These are phyloP conservation scores for Pygmarrhopalites habei DNA, from an alignment of 1,140 invertebrate species.

Conservation along the genomic window DNA sequence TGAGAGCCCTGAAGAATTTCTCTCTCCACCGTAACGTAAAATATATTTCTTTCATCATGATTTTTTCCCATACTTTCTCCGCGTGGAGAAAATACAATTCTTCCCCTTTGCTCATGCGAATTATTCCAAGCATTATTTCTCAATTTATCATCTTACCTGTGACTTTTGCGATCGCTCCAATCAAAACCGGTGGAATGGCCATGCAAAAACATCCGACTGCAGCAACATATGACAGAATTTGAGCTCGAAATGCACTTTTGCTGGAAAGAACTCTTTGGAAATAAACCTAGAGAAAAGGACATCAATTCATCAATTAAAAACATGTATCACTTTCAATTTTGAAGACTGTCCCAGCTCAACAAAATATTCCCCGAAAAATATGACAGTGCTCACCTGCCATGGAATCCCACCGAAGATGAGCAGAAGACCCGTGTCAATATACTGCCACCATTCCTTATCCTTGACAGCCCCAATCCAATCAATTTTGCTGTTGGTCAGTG, in stretches of 20 bases:
- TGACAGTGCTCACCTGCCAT: conserved; percentile 58
- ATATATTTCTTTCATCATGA: no score
- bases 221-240: conserved; percentile 64
- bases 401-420: conserved; percentile 75
- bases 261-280: conserved; percentile 74
- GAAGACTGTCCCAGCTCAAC: no score
- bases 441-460: conserved; percentile 52
- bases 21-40: no score
- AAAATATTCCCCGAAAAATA: no score
- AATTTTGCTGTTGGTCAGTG: conserved; percentile 47
- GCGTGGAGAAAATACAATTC: no score
- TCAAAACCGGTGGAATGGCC: conserved; percentile 64
- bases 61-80: no score
- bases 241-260: conserved; percentile 60
- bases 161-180: conserved; percentile 63
- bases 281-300: conserved; percentile 55
- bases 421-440: conserved; percentile 63
- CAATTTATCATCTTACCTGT: conserved; percentile 49
- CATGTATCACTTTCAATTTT: no score
- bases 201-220: conserved; percentile 65
- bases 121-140: no score
- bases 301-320: neutral
- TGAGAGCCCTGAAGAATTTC: no score
- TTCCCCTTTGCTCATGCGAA: no score
- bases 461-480: conserved; percentile 59